Evolutionary conservation across 2,113 vertebrate species (phyloP), one percentile per base, ranked within the genome.

Genomic region (Dipodomys spectabilis): DNA sequence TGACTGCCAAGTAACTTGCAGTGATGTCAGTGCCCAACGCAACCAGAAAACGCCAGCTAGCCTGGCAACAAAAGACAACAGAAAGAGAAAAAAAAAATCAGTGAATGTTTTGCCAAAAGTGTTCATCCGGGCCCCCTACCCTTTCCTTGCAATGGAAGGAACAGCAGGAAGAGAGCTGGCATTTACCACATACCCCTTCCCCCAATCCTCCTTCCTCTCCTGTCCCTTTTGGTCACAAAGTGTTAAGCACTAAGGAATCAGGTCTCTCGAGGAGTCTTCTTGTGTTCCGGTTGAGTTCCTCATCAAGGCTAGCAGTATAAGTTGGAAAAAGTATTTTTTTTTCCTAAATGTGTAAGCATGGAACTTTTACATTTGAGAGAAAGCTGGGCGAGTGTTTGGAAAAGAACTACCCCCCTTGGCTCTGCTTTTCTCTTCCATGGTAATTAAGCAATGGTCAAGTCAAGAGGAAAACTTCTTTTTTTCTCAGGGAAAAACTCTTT

Each of bases 21-120:
- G 77, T 96, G 98, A 98, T 98, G 96, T 97, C 97, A 96, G 92
- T 79, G 95, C 97, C 97, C 97, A 96, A 97, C 96, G 96, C 97
- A 97, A 95, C 96, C 92, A 97, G 93, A 96, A 98, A 98, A 97
- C 96, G 95, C 97, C 96, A 96, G 88, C 91, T 74, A 95, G 92
- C 67, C 95, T 95, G 96, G 95, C 95, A 94, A 95, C 96, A 95
- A 95, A 96, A 95, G 92, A 82, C 64, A 94, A 82, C 83, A 88
- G 67, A 88, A 16, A 57, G 15, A 57, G 4, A 57, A 4, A 57
- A 4, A 4, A 57, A 85, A 86, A 92, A 78, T 69, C 86, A 80
- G 88, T 23, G 84, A 74, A 35, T 32, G 19, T 15, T 25, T 49
- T 71, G 93, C 73, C 67, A 71, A 89, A 84, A 57, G 94, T 62